Conservation (phyloP, 35 echinoderm and acorn worm species). For the Chiridota heheva region DNA sequence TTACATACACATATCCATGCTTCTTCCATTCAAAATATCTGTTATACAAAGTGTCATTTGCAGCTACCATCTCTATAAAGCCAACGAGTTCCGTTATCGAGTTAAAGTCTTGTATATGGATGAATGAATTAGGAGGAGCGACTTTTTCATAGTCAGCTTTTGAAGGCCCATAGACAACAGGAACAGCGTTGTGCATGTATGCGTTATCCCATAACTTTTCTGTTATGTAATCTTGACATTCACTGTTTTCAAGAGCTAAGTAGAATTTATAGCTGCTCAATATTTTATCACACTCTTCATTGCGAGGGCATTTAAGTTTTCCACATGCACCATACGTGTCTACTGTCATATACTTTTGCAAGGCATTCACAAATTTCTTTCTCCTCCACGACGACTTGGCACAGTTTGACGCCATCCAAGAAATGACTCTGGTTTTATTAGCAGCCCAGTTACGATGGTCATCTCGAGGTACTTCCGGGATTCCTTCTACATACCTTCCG, state of each 20-base stretch:
- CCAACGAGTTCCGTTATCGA: slow-evolving; percentile 31
- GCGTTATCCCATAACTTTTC: slow-evolving; percentile 55
- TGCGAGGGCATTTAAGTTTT: slow-evolving; percentile 11
- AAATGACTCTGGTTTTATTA: slow-evolving; percentile 17
- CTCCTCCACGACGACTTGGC: background rate
- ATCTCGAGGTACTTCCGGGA: background rate
- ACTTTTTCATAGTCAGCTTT: slow-evolving; percentile 44
- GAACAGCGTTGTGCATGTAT: slow-evolving; percentile 16
- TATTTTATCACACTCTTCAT: background rate
- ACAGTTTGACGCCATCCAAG: slow-evolving; percentile 42
- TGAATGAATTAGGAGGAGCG: slow-evolving; percentile 60
- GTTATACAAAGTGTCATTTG: slow-evolving; percentile 42
- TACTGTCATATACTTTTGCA: background rate
- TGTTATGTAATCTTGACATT: slow-evolving; percentile 74
- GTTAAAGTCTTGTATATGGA: slow-evolving; percentile 52
- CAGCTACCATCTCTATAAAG: slow-evolving; percentile 36
- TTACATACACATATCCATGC: background rate
- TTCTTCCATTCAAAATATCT: slow-evolving; percentile 62
- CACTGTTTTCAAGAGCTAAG: slow-evolving; percentile 58
- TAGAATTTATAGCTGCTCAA: slow-evolving; percentile 44
- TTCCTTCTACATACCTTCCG: background rate
- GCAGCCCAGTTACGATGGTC: slow-evolving; percentile 17
- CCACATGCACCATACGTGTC: slow-evolving; percentile 39
- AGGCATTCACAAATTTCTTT: background rate
- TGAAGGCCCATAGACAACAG: slow-evolving; percentile 57